These are phyloP conservation scores for Ophioninae sp. DNA, from an alignment of 2,888 invertebrate genomes.

Conservation along the genomic window DNA sequence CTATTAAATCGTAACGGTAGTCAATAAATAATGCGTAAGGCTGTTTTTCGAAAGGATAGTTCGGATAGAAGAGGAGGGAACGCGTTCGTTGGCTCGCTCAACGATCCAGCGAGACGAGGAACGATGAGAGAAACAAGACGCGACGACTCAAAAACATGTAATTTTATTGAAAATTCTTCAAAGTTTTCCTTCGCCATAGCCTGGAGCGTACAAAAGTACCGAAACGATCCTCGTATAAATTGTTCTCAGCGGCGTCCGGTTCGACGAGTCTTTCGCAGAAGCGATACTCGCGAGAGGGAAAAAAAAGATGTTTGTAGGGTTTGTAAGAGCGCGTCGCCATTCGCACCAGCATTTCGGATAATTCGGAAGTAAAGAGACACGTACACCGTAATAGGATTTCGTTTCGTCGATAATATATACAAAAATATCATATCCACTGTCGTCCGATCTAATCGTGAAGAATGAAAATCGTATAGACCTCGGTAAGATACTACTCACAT, in stretches of 20 bases:
- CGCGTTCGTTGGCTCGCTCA: constrained; percentile 30
- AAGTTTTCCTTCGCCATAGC: constrained; percentile 40
- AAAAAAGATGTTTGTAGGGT: no score
- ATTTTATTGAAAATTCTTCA: constrained; percentile 23
- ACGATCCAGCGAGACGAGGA: constrained; percentile 34
- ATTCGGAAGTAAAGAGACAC: not conserved
- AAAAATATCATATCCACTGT: not conserved
- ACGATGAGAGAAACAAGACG: constrained; percentile 22
- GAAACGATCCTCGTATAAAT: constrained; percentile 50
- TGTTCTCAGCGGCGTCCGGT: constrained; percentile 17
- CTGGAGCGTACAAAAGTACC: constrained; percentile 60
- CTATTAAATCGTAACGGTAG: constrained; percentile 72
- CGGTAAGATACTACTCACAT: constrained; percentile 26
- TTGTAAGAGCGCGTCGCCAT: no score
- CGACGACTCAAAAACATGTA: constrained; percentile 20
- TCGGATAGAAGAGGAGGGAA: constrained; percentile 11
- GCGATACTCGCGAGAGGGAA: no score
- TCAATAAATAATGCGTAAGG: constrained; percentile 71
- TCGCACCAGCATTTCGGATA: no score
- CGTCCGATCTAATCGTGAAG: constrained; percentile 9
- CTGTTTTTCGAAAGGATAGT: constrained; percentile 45
- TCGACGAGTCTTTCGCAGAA: not conserved
- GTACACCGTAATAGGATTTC: not conserved
- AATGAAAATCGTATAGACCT: constrained; percentile 70
- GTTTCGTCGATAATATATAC: not conserved